A percentile compares a stretch with the other conserved stretches of the same genome.
Evolutionary conservation across 2,888 invertebrate genomes (phyloP).

Genomic region (Drosophila pseudotalamancana): DNA sequence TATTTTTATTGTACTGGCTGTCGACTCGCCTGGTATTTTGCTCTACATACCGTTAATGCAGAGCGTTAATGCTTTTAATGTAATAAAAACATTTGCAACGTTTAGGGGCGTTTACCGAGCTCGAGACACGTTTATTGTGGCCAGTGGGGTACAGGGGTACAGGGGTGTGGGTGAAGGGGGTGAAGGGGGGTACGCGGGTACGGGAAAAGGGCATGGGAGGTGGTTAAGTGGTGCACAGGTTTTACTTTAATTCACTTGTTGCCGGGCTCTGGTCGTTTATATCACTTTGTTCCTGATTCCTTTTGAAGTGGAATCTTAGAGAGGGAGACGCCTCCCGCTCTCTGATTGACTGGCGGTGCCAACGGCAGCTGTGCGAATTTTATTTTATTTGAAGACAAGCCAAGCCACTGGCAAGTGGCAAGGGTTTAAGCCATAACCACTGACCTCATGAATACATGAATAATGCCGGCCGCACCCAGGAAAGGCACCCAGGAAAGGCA

Average conservation of each 20-base stretch:
- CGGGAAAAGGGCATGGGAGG: neutral
- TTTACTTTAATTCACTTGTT: conserved; percentile 62
- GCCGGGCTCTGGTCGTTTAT: conserved; percentile 42
- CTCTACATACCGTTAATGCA: conserved; percentile 73
- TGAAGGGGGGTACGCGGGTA: neutral
- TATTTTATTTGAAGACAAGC: conserved; percentile 16
- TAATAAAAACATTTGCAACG: conserved; percentile 77
- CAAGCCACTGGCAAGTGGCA: conserved; percentile 9
- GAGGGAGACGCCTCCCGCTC: conserved; percentile 3
- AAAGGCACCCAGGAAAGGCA: conserved; percentile 11
- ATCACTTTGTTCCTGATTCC: conserved; percentile 29
- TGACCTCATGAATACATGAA: conserved; percentile 74
- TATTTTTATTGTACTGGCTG: conserved; percentile 39
- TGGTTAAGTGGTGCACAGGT: conserved; percentile 19
- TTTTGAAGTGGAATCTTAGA: conserved; percentile 47
- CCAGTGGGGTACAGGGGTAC: neutral
- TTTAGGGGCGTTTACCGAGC: conserved; percentile 62
- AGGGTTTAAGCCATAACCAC: conserved; percentile 35
- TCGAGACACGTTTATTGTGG: conserved; percentile 30
- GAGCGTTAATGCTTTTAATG: conserved; percentile 77
- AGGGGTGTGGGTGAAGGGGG: neutral
- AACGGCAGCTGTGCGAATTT: conserved; percentile 46
- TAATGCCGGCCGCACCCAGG: conserved; percentile 58
- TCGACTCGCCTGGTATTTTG: conserved; percentile 54
- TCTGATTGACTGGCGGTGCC: conserved; percentile 35